Evolutionary conservation across 2,797 vertebrate species (phyloP), one percentile per base, ranked within the genome.

Genomic region (Scleropages formosus): DNA sequence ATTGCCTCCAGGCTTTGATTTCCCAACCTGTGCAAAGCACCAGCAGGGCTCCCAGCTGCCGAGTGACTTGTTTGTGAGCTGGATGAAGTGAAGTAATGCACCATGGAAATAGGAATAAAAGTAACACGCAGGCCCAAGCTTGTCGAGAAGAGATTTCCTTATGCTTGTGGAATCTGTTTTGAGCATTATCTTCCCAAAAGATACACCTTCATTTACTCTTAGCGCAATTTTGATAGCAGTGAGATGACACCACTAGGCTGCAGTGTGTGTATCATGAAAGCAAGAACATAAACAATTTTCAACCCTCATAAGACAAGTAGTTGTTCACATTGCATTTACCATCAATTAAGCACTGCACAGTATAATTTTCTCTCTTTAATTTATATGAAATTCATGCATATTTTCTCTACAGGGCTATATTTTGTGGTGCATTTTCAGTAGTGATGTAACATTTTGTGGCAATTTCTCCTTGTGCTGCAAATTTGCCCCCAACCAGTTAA

Each of bases 71-170:
- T 64, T 51, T 72, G 18, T 39, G 8, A 61, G 49, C 15, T 26
- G 53, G 60, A 62, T 73, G 62, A 73, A 53, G 71, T 60, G 64
- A 73, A 44, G 63, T 73, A 67, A 58, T 51, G 22, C 56, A 60
- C 44, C 15, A n/a, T 39, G 51, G 49, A 73, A 66, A 22, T 18
- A 4, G 44, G 56, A 15, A 18, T 26, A 20, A 31, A 64, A 61
- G 60, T 13, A 16, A 39, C 46, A 13, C 9, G 6, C 75, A 58
- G 16, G 60, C 59, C 75, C 59, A 20, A 9, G 67, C 59, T 22
- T 53, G 74, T 69, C 68, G 31, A 24, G 13, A 15, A 13, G n/a
- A 31, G 39, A 16, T 3, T 10, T 27, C 15, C 49, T 16, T 18
- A 15, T 8, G 10, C 69, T 27, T 8, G 11, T 58, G 15, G 56